Conservation (phyloP, 2,888 invertebrate species). For the Ormia ochracea region DNA sequence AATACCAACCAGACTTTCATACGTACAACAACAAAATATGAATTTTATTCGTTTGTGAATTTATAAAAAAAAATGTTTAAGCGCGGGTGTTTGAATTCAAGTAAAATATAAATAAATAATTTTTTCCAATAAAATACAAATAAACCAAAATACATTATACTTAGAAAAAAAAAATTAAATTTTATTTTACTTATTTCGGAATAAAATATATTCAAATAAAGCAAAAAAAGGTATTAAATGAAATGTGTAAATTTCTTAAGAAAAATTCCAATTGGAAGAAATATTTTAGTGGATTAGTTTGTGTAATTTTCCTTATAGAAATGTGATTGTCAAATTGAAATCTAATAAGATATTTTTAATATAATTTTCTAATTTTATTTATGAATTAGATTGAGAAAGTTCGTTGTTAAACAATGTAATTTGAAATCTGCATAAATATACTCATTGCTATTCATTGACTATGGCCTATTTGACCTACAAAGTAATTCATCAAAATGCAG, state of each 20-base stretch:
- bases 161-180: background rate
- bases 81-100: slow-evolving; percentile 53
- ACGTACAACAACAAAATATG: slow-evolving; percentile 45
- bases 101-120: slow-evolving; percentile 15
- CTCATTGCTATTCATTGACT: too few species aligned
- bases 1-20: slow-evolving; percentile 55
- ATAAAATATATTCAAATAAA: slow-evolving; percentile 13
- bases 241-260: background rate
- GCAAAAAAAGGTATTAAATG: slow-evolving; percentile 8
- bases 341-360: background rate
- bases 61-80: slow-evolving; percentile 45
- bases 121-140: background rate
- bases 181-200: slow-evolving; percentile 9
- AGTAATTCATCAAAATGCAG: too few species aligned
- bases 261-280: background rate
- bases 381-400: too few species aligned
- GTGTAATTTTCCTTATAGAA: background rate
- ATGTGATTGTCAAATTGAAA: background rate
- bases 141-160: background rate
- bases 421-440: too few species aligned
- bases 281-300: background rate
- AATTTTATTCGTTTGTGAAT: slow-evolving; percentile 41
- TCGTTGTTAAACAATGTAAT: too few species aligned
- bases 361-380: too few species aligned
- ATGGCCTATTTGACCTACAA: too few species aligned